A percentile compares a stretch with the other conserved stretches of the same genome.
Evolutionary conservation across 2,888 invertebrate genomes (phyloP).

Genomic region (Argynnis bischoffii): DNA sequence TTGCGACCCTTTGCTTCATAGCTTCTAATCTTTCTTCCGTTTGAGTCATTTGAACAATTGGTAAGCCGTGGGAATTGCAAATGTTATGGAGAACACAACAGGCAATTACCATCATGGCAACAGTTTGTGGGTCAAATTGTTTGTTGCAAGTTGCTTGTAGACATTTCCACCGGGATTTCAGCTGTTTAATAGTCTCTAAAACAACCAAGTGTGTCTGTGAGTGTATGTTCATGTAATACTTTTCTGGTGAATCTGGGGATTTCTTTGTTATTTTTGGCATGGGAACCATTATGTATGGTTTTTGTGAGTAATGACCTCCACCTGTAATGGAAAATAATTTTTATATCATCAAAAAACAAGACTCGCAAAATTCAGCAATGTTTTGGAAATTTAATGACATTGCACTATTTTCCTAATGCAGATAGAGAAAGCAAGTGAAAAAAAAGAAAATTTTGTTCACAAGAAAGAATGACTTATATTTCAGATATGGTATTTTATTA

Average conservation of each 20-base stretch:
- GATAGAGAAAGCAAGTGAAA: no score
- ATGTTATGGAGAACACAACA: slow-evolving; percentile 71
- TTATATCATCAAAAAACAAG: not conserved
- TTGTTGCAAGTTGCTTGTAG: slow-evolving; percentile 71
- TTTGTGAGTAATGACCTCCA: slow-evolving; percentile 67
- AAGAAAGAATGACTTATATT: no score
- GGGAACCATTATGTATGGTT: slow-evolving; percentile 69
- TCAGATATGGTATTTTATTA: not conserved
- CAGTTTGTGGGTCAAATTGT: slow-evolving; percentile 65
- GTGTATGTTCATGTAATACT: slow-evolving; percentile 68
- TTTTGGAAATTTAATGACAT: no score
- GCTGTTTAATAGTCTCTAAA: slow-evolving; percentile 66
- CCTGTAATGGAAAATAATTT: slow-evolving; percentile 49
- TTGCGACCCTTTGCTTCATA: slow-evolving; percentile 75
- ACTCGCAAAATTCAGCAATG: no score
- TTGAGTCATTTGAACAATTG: slow-evolving; percentile 60
- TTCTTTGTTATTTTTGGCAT: slow-evolving; percentile 73
- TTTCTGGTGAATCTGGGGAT: slow-evolving; percentile 69
- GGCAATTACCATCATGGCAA: slow-evolving; percentile 64
- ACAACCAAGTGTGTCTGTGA: slow-evolving; percentile 55
- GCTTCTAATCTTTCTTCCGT: slow-evolving; percentile 68
- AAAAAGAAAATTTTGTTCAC: no score
- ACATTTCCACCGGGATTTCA: slow-evolving; percentile 74
- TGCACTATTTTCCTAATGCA: no score
- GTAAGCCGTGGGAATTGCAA: slow-evolving; percentile 57